phyloP scores from a whole-genome alignment of 1,140 invertebrate genomes.

The Formica selysi region DNA sequence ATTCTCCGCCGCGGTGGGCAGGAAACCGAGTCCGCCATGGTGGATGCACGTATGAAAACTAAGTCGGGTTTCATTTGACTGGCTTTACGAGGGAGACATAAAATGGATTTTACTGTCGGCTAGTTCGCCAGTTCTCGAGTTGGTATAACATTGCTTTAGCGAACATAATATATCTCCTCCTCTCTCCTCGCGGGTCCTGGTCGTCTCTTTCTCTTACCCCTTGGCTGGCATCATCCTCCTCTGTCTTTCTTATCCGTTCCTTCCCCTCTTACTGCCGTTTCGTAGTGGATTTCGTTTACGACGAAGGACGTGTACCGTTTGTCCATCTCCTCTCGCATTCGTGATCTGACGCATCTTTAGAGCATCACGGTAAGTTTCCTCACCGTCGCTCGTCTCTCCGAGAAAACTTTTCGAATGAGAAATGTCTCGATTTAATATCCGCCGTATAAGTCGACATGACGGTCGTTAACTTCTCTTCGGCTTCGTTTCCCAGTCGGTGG shows the following conservation, averaged over 20 bases:
- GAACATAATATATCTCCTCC: constrained; percentile 78
- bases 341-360: constrained; percentile 45
- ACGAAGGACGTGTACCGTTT: constrained; percentile 7
- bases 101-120: constrained; percentile 85
- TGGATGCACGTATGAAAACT: constrained; percentile 84
- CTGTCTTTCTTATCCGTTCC: constrained; percentile 10
- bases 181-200: constrained; percentile 34
- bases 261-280: constrained; percentile 24
- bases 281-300: constrained; percentile 32
- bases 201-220: constrained; percentile 36
- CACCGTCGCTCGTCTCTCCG: background rate
- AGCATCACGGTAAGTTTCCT: constrained; percentile 41
- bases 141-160: constrained; percentile 83
- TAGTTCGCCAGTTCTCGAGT: constrained; percentile 85
- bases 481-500: constrained; percentile 53
- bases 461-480: constrained; percentile 66
- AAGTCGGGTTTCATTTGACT: constrained; percentile 85
- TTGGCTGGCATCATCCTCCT: background rate
- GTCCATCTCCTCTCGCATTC: constrained; percentile 3
- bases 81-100: constrained; percentile 85
- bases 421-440: constrained; percentile 77
- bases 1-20: constrained; percentile 13
- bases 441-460: constrained; percentile 66
- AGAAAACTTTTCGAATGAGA: constrained; percentile 73
- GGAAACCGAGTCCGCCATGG: constrained; percentile 63